Evolutionary conservation across 1,140 invertebrate species (phyloP).

Genomic region (Brachionus rotundiformis): DNA sequence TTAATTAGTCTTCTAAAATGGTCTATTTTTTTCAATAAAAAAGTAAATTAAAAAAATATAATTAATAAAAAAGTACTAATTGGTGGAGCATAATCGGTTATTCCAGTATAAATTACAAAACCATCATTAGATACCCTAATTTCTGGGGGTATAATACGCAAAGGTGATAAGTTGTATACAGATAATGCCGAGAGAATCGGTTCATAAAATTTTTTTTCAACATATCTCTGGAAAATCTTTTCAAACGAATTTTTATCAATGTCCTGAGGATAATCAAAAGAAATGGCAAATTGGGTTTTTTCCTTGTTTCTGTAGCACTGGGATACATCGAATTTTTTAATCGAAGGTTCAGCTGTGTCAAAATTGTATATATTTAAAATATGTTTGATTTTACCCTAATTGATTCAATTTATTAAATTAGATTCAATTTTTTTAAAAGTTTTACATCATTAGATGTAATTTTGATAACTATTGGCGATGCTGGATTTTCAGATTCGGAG

Average conservation of each 20-base stretch:
- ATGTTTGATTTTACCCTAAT: neutral
- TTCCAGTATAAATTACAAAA: slow-evolving; percentile 42
- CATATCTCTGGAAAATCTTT: neutral
- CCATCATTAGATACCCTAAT: neutral
- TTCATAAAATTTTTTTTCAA: slow-evolving; percentile 8
- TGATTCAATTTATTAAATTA: too few species aligned
- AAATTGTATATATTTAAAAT: slow-evolving; percentile 33
- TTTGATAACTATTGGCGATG: slow-evolving; percentile 39
- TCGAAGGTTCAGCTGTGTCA: neutral
- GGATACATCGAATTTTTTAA: slow-evolving; percentile 16
- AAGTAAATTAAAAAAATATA: neutral
- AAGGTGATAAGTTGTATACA: slow-evolving; percentile 27
- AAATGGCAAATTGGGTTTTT: slow-evolving; percentile 33
- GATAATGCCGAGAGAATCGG: neutral
- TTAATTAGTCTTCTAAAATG: slow-evolving; percentile 1
- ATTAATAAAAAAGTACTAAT: slow-evolving; percentile 34
- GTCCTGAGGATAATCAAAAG: slow-evolving; percentile 20
- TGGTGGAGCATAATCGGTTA: neutral
- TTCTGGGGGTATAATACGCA: slow-evolving; percentile 32
- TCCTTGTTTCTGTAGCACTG: slow-evolving; percentile 25
- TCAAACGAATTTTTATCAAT: neutral
- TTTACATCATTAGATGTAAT: slow-evolving; percentile 24
- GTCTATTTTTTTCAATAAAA: neutral
- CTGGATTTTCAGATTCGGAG: neutral
- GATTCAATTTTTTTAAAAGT: neutral